Evolutionary conservation across 2,797 vertebrate species (phyloP).

Genomic region (Smutsia temminckii): DNA sequence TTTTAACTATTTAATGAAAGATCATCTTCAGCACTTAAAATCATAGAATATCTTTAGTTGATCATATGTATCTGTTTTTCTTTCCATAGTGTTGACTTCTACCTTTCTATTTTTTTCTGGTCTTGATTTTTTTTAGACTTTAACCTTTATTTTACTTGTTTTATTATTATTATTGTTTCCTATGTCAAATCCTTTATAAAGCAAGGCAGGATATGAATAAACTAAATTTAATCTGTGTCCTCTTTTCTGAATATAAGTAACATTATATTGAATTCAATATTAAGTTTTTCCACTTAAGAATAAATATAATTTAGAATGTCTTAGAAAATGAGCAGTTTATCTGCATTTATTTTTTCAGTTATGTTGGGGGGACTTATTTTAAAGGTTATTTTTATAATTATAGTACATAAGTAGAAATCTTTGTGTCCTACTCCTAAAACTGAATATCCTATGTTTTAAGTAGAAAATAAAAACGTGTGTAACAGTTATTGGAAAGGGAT

Average conservation of each 20-base stretch:
- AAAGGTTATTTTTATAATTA: conserved; percentile 20
- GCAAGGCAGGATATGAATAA: conserved; percentile 3
- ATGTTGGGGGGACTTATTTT: not conserved
- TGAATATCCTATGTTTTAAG: conserved; percentile 25
- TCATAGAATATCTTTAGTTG: conserved; percentile 27
- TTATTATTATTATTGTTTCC: conserved; percentile 16
- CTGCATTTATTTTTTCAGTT: conserved; percentile 47
- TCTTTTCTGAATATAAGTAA: too few relatives aligned
- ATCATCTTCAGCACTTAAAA: conserved; percentile 45
- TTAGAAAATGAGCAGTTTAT: conserved; percentile 59
- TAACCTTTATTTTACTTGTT: conserved; percentile 27
- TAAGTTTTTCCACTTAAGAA: conserved; percentile 26
- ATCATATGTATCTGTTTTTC: not conserved
- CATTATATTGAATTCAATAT: conserved; percentile 24
- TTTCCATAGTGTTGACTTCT: conserved; percentile 23
- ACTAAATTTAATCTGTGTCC: conserved; percentile 31
- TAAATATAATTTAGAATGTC: conserved; percentile 40
- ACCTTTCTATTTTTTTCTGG: not conserved
- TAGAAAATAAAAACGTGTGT: conserved; percentile 48
- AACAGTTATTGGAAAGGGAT: conserved; percentile 45
- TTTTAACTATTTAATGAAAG: conserved; percentile 40
- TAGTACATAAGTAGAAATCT: conserved; percentile 6
- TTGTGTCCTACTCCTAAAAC: conserved; percentile 41
- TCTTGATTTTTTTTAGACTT: conserved; percentile 25
- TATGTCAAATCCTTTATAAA: conserved; percentile 28